Evolutionary conservation across 2,888 invertebrate species (phyloP), one percentile per base, ranked within the genome.

Genomic region (Tubulanus polymorphus): DNA sequence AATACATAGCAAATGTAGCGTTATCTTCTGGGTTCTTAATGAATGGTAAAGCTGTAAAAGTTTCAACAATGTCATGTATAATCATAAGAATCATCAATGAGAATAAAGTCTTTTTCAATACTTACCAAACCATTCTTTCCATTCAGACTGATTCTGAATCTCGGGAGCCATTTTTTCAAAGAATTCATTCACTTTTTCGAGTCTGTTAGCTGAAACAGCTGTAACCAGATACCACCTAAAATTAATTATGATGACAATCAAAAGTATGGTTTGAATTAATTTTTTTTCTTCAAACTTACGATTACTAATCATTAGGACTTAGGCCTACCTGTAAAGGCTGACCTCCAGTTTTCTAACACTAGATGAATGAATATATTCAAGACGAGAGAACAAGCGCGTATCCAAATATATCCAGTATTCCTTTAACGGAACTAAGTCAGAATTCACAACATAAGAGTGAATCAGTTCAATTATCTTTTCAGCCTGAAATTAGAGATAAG

Each of bases 101-200:
- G 49, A 10, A 49, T 51, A 51, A 15, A 12, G 15, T 49, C 15
- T 12, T n/a, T 15, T n/a, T n/a, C n/a, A 1, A 35, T 32, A 84
- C 87, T 84, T 85, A 95, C 95, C 89, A 81, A 94, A 96, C 96
- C 96, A 96, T 68, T 96, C 96, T 74, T 89, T 91, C 93, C 95
- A 96, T 76, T 96, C 96, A 57, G 84, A 83, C 75, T 92, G 92
- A 49, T 87, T 87, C 74, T 93, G 93, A 47, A 96, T 79, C 68
- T 94, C 93, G 18, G 88, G 84, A 3, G 91, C 85, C 85, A 94
- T 85, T 81, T 89, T 91, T 10, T 86, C 84, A 74, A 95, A 89
- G 80, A 96, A 95, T 63, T 96, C 95, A 23, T 86, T 83, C 53
- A 94, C 86, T 79, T 90, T 90, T 35, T 96, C 96, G 53, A 85